phyloP scores from a whole-genome alignment of 2,113 vertebrate species.

The Globicephala melas region DNA sequence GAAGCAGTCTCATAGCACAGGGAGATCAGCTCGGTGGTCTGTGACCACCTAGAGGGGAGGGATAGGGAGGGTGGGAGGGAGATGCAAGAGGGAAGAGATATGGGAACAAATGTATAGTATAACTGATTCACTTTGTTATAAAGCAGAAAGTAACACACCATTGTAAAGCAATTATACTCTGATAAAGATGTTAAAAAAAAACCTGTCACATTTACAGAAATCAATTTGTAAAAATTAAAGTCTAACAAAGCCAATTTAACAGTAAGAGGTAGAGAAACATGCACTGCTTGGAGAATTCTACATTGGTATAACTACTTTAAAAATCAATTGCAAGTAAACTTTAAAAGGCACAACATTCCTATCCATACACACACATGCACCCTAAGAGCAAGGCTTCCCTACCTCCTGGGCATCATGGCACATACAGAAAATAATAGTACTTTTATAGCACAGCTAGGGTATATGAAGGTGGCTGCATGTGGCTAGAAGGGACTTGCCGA shows the following conservation, averaged over 20 bases:
- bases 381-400: too few species aligned
- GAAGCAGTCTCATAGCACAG: too few species aligned
- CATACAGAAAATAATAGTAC: background rate
- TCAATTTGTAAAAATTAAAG: background rate
- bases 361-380: background rate
- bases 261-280: background rate
- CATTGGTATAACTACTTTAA: background rate
- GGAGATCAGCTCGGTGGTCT: too few species aligned
- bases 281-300: background rate
- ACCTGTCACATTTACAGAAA: background rate
- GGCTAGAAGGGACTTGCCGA: background rate
- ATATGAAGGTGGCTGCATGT: background rate
- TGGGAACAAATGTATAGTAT: too few species aligned
- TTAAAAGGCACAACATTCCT: background rate
- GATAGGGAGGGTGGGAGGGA: too few species aligned
- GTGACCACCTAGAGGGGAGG: too few species aligned
- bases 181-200: too few species aligned
- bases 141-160: too few species aligned
- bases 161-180: too few species aligned
- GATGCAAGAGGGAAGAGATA: too few species aligned
- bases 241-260: background rate
- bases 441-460: background rate
- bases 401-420: background rate
- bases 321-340: background rate
- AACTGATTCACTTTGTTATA: too few species aligned